A percentile compares a stretch with the other conserved stretches of the same genome.
Evolutionary conservation across 2,113 vertebrate species (phyloP).

Genomic region (Neopipo cinnamomea): DNA sequence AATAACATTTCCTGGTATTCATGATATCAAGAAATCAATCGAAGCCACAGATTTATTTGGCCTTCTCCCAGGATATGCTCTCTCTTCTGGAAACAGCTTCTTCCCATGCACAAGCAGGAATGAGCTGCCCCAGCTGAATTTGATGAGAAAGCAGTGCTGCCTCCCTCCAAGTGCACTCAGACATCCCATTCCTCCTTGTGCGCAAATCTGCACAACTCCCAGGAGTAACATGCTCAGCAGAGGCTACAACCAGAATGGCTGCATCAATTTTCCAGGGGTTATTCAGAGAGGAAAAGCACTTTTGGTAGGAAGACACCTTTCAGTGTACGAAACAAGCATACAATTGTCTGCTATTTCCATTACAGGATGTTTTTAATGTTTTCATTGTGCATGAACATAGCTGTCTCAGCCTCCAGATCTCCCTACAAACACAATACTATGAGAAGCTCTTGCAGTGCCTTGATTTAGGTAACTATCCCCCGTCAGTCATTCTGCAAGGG

Average conservation of each 20-base stretch:
- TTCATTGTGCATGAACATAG: background rate
- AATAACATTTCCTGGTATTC: background rate
- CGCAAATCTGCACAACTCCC: background rate
- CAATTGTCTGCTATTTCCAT: background rate
- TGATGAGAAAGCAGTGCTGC: background rate
- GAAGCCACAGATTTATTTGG: background rate
- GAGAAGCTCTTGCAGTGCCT: background rate
- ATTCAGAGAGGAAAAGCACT: background rate
- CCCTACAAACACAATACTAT: background rate
- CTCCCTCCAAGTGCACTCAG: background rate
- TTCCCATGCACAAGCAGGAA: background rate
- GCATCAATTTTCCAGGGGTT: background rate
- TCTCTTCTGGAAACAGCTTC: background rate
- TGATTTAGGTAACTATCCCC: background rate
- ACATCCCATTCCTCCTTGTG: background rate
- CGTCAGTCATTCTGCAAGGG: background rate
- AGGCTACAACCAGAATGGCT: background rate
- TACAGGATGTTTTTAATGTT: background rate
- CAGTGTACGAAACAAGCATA: background rate
- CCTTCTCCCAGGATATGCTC: background rate
- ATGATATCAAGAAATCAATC: background rate
- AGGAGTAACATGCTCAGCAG: background rate
- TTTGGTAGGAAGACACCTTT: background rate
- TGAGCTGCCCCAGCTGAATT: background rate
- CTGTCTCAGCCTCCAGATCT: background rate